Evolutionary conservation across 37 sponge, comb jelly and placozoan genomes (phyloP).

Genomic region (Tethya wilhelma): DNA sequence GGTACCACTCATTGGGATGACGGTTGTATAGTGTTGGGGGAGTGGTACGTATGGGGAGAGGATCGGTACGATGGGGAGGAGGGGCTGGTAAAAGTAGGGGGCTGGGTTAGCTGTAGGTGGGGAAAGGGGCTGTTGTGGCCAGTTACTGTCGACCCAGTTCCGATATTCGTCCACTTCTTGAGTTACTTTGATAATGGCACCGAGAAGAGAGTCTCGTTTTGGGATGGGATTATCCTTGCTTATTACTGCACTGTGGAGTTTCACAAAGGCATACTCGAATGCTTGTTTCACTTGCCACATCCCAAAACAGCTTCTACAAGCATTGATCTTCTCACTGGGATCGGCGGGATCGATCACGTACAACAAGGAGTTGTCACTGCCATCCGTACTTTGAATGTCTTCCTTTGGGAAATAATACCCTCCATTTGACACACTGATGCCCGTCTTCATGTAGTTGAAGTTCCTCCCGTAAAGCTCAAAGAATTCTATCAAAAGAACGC

Average conservation of each 20-base stretch:
- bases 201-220: slow-evolving; percentile 36
- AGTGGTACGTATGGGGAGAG: too few species aligned
- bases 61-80: too few species aligned
- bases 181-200: slow-evolving; percentile 57
- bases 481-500: slow-evolving; percentile 95
- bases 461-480: slow-evolving; percentile 94
- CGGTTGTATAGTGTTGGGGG: too few species aligned
- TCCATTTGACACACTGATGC: slow-evolving; percentile 74
- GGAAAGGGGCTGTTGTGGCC: background rate
- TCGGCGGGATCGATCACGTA: slow-evolving; percentile 58
- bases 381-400: slow-evolving; percentile 14
- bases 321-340: slow-evolving; percentile 57
- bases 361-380: slow-evolving; percentile 35
- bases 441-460: slow-evolving; percentile 91
- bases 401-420: slow-evolving; percentile 92
- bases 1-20: too few species aligned
- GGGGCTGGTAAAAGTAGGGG: too few species aligned
- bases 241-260: slow-evolving; percentile 64
- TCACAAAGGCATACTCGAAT: slow-evolving; percentile 87
- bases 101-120: too few species aligned
- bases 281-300: slow-evolving; percentile 76
- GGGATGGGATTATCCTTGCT: slow-evolving; percentile 39
- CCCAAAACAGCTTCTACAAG: slow-evolving; percentile 78
- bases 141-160: slow-evolving; percentile 72
- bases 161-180: slow-evolving; percentile 73